Percentiles rank a stretch among this genome's conserved stretches.
Evolutionary conservation across 2,797 vertebrate species (phyloP).

Genomic region (Thripadectes ignobilis): DNA sequence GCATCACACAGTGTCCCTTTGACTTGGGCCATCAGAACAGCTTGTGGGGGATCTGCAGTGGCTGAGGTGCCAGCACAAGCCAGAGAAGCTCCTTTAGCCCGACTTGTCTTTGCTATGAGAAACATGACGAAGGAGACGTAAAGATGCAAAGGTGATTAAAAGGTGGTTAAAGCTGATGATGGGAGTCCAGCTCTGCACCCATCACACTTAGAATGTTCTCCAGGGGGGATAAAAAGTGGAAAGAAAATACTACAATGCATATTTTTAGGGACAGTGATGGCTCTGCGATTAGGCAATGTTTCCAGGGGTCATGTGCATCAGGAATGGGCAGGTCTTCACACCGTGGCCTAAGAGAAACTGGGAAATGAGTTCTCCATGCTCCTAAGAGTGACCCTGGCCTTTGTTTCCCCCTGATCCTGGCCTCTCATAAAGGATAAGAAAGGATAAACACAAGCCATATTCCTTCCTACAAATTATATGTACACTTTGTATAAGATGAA

Average conservation of each 20-base stretch:
- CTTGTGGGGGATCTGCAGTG: not conserved
- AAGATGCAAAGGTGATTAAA: not conserved
- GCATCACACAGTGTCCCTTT: not conserved
- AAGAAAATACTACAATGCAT: not conserved
- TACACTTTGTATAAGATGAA: not conserved
- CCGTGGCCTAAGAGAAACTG: not conserved
- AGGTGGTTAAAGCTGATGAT: not conserved
- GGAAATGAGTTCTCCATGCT: not conserved
- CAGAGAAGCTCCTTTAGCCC: not conserved
- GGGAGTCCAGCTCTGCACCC: not conserved
- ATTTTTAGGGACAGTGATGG: not conserved
- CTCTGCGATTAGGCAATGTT: not conserved
- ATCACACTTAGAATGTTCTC: not conserved
- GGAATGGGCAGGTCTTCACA: not conserved
- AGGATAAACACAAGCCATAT: not conserved
- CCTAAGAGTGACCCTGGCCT: not conserved
- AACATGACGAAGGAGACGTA: not conserved
- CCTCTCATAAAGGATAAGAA: not conserved
- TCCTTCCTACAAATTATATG: not conserved
- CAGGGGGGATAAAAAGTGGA: not conserved
- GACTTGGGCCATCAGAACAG: not conserved
- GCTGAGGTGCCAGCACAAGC: not conserved
- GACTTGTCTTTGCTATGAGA: not conserved
- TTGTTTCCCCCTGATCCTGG: rapidly evolving
- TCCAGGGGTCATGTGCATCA: not conserved